Evolutionary conservation across 2,113 vertebrate genomes (phyloP), one percentile per base, ranked within the genome.

Genomic region (Pygathrix nemaeus): DNA sequence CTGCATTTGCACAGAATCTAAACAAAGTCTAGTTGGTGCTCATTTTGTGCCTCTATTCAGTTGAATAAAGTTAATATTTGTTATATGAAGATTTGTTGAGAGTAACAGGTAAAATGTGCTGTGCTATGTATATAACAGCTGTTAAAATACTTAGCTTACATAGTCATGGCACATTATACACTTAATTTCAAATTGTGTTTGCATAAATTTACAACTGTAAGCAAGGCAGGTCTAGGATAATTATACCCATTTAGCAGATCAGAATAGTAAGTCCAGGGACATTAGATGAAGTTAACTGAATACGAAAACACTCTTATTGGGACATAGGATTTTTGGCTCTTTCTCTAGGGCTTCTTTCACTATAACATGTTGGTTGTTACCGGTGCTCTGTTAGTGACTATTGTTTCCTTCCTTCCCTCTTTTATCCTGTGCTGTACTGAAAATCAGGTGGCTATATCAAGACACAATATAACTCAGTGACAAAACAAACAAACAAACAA

Each of bases 181-280:
- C 78, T 87, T 93, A 27, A 45, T 35, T 90, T 86, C 40, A 66
- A 88, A 81, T 18, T 66, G 55, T 84, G 23, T 92, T 94, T 78
- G 64, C 13, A 38, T 66, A 94, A 70, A 66, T 88, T 86, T 94
- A 82, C 32, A 61, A 55, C 45, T 70, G 17, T n/a, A n/a, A 90
- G 68, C 64, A 88, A 79, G 59, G 50, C 0, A 23, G 18, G 35
- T 84, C 45, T 81, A 72, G 38, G 55, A 88, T 52, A 83, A 93
- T 57, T 79, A 84, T 2, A 80, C 32, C 86, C 48, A 81, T 35
- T 92, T 81, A 86, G 55, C 93, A 96, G 79, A 85, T 84, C 70
- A 78, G 48, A 83, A 72, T 40, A 96, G 8, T 45, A 48, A 96
- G 30, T n/a, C 35, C 61, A 80, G 66, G 93, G 50, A 88, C 18